Base-by-base conservation (phyloP, 30 jellyfish, hydroid and myxozoan genomes). In the Haliclystus octoradiatus region DNA sequence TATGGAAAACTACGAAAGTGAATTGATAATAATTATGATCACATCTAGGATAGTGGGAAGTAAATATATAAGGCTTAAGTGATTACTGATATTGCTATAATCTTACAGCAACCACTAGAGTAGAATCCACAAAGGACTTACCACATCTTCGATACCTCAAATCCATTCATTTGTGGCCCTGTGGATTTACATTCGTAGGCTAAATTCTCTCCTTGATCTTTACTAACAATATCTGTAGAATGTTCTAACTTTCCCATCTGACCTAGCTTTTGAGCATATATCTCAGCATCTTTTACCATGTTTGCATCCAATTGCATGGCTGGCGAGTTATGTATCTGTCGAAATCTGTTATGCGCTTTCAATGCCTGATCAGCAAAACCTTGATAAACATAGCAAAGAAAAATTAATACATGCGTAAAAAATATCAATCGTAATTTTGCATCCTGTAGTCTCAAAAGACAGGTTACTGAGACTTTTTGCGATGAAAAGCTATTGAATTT, bases 141-240 rank as follows among this genome's bases (percentile, higher is more conserved):
- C 99, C 99, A 91, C 12, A 82, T 76, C 15, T 74, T 77, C 0
- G 95, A 65, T 19, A 95, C 99, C 61, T 91, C 95, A 50, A 62
- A 62, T 15, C 95, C 95, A 14, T 94, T 68, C 99, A 91, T 82
- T 28, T 63, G 66, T 12, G 52, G n/a, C 12, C 76, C 77, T 31
- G 72, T 83, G 32, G 74, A 71, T 22, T 19, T 19, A 40, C 57
- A 40, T 40, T 9, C 9, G 14, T 9, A 40, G 9, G 57, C 57
- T 9, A 40, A 9, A 19, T 19, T 40, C 19, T 40, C 57, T 9
- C 57, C 57, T 40, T 40, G 57, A 53, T 72, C 67, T 53, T 80
- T 85, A 9, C 9, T 9, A 2, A 85, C 85, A 52, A 66, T 85
- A 24, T 66, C 66, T 15, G 65, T 3, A 0, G 94, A 35, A 28